These are phyloP conservation scores for Linyphia triangularis DNA, from an alignment of 2,888 invertebrate species.

Conservation along the genomic window DNA sequence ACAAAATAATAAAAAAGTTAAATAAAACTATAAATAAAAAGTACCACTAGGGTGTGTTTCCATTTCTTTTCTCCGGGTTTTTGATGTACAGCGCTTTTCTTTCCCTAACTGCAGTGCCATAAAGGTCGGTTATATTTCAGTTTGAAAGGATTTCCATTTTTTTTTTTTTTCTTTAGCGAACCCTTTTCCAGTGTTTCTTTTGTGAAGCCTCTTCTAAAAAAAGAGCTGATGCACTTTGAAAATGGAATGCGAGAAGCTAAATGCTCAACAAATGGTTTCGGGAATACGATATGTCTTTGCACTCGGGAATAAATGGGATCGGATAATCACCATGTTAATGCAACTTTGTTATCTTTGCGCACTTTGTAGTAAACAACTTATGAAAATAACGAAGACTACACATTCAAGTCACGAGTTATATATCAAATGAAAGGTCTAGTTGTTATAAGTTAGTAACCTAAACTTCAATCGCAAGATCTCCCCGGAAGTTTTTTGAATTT, in stretches of 20 bases:
- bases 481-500: too few species aligned
- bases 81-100: conserved; percentile 52
- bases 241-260: neutral
- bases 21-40: conserved; percentile 15
- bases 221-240: neutral
- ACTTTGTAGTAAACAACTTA: too few species aligned
- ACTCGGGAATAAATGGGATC: neutral
- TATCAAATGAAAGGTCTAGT: too few species aligned
- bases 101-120: conserved; percentile 35
- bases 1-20: conserved; percentile 11
- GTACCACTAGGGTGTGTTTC: conserved; percentile 8
- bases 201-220: neutral
- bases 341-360: neutral
- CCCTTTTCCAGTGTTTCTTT: neutral
- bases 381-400: too few species aligned
- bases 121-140: conserved; percentile 56
- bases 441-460: too few species aligned
- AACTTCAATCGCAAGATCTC: too few species aligned
- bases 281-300: neutral
- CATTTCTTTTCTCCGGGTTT: conserved; percentile 6
- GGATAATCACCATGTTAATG: neutral
- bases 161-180: conserved; percentile 1
- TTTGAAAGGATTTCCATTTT: conserved; percentile 20
- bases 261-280: neutral
- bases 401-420: too few species aligned